Conservation (phyloP, 2,113 vertebrate genomes). For the Anguilla japonica region DNA sequence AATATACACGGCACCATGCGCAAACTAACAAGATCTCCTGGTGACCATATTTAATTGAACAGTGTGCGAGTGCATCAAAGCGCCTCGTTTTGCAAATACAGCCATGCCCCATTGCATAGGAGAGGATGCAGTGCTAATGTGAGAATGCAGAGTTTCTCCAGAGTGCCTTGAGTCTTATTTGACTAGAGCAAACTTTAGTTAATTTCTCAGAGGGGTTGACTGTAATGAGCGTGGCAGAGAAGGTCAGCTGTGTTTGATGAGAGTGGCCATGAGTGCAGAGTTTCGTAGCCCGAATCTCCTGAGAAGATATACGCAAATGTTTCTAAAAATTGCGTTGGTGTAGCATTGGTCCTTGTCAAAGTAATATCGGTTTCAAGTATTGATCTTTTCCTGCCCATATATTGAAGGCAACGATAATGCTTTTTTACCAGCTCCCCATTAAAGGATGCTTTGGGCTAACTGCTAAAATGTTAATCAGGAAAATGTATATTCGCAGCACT, state of each 20-base stretch:
- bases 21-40: conserved; percentile 19
- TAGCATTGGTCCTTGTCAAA: not conserved
- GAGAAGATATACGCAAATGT: not conserved
- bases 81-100: not conserved
- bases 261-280: not conserved
- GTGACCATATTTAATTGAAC: conserved; percentile 17
- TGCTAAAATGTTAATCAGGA: not conserved
- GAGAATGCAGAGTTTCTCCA: not conserved
- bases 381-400: not conserved
- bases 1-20: not conserved
- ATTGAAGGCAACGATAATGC: not conserved
- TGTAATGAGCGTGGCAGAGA: not conserved
- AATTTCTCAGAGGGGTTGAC: conserved; percentile 20
- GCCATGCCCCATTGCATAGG: not conserved
- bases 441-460: not conserved
- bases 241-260: conserved; percentile 11
- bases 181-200: not conserved
- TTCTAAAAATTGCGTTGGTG: not conserved
- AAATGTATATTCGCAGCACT: not conserved
- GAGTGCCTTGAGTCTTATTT: conserved; percentile 9
- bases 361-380: not conserved
- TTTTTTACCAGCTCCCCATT: not conserved
- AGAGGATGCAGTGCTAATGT: not conserved
- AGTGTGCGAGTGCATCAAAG: not conserved
- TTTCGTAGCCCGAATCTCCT: not conserved